Percentiles rank a stretch among this genome's conserved stretches.
Evolutionary conservation across 1,140 invertebrate genomes (phyloP).

Genomic region (Drosophila nikananu): DNA sequence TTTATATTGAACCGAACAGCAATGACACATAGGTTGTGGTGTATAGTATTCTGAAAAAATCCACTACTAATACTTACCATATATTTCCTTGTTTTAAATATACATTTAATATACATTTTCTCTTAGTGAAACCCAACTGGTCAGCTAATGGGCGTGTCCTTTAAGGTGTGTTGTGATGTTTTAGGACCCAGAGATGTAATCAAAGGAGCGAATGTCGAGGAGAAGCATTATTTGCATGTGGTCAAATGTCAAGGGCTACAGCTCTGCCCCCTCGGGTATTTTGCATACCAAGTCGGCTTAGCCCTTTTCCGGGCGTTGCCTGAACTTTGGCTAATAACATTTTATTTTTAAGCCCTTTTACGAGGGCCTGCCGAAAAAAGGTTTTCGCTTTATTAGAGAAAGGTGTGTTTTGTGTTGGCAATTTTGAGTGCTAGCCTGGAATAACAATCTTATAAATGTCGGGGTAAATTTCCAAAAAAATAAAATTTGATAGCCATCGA

Average conservation of each 20-base stretch:
- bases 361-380: slow-evolving; percentile 6
- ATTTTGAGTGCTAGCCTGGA: neutral
- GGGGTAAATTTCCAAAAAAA: slow-evolving; percentile 12
- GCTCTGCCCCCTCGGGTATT: slow-evolving; percentile 4
- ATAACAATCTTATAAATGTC: slow-evolving; percentile 33
- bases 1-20: too few species aligned
- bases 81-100: too few species aligned
- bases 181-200: slow-evolving; percentile 32
- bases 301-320: slow-evolving; percentile 51
- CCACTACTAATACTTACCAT: too few species aligned
- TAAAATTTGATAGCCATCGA: slow-evolving; percentile 20
- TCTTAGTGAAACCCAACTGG: slow-evolving; percentile 2
- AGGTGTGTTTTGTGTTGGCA: slow-evolving; percentile 42
- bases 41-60: too few species aligned
- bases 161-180: slow-evolving; percentile 13
- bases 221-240: slow-evolving; percentile 15
- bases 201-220: slow-evolving; percentile 21
- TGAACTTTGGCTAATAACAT: slow-evolving; percentile 70
- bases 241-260: slow-evolving; percentile 44
- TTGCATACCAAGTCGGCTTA: slow-evolving; percentile 29
- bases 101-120: neutral
- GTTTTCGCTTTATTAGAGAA: slow-evolving; percentile 43
- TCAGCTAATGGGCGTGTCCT: slow-evolving; percentile 23
- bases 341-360: slow-evolving; percentile 61
- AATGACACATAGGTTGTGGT: neutral